A percentile compares a stretch with the other conserved stretches of the same genome.
Conservation (phyloP, 1,140 invertebrate genomes). For the Drosophila pandora region DNA sequence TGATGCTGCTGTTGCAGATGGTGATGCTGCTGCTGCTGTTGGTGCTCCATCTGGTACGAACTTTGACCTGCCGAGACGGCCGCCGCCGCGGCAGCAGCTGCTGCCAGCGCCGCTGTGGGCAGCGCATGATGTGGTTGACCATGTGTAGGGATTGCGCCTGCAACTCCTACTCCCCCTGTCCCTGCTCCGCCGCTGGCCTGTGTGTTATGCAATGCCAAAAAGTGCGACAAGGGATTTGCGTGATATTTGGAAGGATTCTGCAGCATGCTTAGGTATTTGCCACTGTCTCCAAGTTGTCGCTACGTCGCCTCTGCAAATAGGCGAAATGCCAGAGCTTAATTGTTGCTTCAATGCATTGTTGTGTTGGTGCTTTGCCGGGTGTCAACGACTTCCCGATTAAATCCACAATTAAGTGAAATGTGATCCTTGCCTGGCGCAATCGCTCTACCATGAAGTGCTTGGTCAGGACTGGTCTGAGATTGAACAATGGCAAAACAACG, state of each 20-base stretch:
- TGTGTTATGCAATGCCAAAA: conserved; percentile 82
- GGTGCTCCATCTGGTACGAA: conserved; percentile 78
- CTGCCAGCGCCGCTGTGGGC: conserved; percentile 66
- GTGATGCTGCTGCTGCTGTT: conserved; percentile 49
- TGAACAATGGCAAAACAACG: conserved; percentile 29
- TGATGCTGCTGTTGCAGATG: conserved; percentile 45
- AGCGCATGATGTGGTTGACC: conserved; percentile 73
- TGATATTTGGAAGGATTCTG: conserved; percentile 84
- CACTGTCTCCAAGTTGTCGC: conserved; percentile 42
- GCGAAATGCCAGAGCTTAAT: conserved; percentile 44
- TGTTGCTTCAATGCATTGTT: conserved; percentile 16
- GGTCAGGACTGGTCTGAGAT: conserved; percentile 10
- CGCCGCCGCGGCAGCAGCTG: conserved; percentile 58
- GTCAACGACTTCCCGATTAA: conserved; percentile 66
- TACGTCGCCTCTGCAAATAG: conserved; percentile 29
- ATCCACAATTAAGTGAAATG: conserved; percentile 69
- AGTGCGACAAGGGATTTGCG: conserved; percentile 83
- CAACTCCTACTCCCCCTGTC: conserved; percentile 14
- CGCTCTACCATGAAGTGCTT: conserved; percentile 39
- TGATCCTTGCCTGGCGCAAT: conserved; percentile 23
- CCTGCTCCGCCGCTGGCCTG: conserved; percentile 48
- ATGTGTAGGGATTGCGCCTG: conserved; percentile 42
- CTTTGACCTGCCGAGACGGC: conserved; percentile 71
- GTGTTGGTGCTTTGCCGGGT: conserved; percentile 16
- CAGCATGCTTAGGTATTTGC: conserved; percentile 78